Conservation (phyloP, 2,113 vertebrate species). For the Phylloscopus trochiloides region DNA sequence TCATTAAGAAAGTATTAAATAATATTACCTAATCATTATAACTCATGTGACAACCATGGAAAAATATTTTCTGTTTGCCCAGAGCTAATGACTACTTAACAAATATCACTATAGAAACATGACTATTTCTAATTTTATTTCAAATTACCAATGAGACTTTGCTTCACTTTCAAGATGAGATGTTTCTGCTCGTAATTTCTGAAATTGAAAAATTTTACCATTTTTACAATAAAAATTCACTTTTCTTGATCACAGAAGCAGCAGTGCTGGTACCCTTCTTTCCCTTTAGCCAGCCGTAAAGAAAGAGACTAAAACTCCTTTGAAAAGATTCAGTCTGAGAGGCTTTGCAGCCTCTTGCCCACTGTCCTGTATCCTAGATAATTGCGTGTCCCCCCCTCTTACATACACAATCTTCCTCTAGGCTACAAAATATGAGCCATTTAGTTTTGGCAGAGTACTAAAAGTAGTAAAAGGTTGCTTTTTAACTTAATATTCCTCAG, state of each 20-base stretch:
- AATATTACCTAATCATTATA: conserved; percentile 22
- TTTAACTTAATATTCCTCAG: not conserved
- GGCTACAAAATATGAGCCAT: not conserved
- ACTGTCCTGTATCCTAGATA: not conserved
- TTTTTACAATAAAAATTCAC: not conserved
- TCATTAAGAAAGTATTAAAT: conserved; percentile 14
- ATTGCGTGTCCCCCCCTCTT: not conserved
- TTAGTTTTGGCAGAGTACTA: not conserved
- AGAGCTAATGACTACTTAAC: conserved; percentile 9
- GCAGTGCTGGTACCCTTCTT: not conserved
- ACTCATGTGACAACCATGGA: not conserved
- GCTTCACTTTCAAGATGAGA: not conserved
- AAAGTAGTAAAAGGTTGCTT: not conserved
- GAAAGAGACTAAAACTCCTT: not conserved
- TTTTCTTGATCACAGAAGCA: not conserved
- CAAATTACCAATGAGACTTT: not conserved
- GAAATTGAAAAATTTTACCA: not conserved
- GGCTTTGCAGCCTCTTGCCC: not conserved
- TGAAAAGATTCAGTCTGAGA: not conserved
- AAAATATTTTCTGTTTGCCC: not conserved
- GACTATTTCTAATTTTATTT: conserved; percentile 9
- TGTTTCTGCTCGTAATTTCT: not conserved
- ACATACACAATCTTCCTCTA: not conserved
- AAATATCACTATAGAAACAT: not conserved
- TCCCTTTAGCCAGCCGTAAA: not conserved